Evolutionary conservation across 2,113 vertebrate genomes (phyloP).

Genomic region (Aspiorhynchus laticeps): DNA sequence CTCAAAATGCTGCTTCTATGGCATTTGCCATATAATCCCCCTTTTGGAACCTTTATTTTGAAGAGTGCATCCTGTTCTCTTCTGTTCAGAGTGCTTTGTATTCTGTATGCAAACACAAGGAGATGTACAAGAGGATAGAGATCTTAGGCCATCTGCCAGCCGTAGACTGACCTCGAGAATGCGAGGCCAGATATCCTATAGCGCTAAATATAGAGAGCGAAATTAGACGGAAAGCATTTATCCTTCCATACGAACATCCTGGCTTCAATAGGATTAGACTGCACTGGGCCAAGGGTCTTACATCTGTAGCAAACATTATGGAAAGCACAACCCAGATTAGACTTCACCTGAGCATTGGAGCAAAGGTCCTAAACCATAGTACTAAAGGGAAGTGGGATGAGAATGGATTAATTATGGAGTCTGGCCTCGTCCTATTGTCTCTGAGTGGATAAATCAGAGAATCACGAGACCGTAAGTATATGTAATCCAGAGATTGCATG

Average conservation of each 20-base stretch:
- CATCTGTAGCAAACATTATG: not conserved
- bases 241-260: not conserved
- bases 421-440: not conserved
- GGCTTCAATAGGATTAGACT: conserved; percentile 19
- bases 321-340: not conserved
- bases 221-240: not conserved
- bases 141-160: not conserved
- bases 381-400: not conserved
- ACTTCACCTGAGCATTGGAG: conserved; percentile 21
- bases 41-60: not conserved
- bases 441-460: not conserved
- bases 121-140: not conserved
- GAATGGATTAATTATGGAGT: conserved; percentile 3
- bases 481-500: not conserved
- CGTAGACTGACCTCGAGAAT: conserved; percentile 6
- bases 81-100: not conserved
- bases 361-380: conserved; percentile 19
- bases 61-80: not conserved
- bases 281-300: conserved; percentile 2
- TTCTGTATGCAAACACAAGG: not conserved
- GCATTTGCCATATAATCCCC: not conserved
- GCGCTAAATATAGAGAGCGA: conserved; percentile 11
- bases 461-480: not conserved
- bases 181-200: not conserved
- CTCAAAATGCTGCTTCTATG: not conserved